Conservation (phyloP, 2,888 invertebrate genomes). For the Drosophila hamatofila region DNA sequence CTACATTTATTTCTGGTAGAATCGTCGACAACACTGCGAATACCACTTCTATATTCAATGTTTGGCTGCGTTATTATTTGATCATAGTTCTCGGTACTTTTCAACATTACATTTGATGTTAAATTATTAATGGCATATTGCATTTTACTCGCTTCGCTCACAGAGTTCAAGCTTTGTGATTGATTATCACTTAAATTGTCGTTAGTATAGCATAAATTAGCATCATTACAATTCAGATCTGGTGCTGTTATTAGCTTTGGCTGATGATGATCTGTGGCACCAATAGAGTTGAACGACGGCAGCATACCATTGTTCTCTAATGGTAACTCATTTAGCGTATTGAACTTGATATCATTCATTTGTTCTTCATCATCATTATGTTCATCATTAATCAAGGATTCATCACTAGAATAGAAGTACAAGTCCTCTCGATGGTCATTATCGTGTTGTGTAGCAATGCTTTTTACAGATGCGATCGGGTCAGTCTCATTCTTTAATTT, state of each 20-base stretch:
- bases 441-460: conserved; percentile 5
- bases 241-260: conserved; percentile 12
- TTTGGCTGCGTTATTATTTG: conserved; percentile 17
- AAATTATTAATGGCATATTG: conserved; percentile 18
- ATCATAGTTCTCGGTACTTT: conserved; percentile 10
- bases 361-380: conserved; percentile 7
- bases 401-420: conserved; percentile 31
- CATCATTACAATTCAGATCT: conserved; percentile 68
- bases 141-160: conserved; percentile 31
- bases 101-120: conserved; percentile 14
- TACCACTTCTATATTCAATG: conserved; percentile 77
- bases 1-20: conserved; percentile 54
- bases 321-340: conserved; percentile 44
- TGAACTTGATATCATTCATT: conserved; percentile 7
- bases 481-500: conserved; percentile 60
- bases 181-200: conserved; percentile 62
- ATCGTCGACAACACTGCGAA: conserved; percentile 68
- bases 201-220: conserved; percentile 67
- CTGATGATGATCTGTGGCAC: conserved; percentile 23
- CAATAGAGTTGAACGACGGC: conserved; percentile 81
- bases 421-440: conserved; percentile 23
- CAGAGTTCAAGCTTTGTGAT: conserved; percentile 41
- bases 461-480: conserved; percentile 8
- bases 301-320: conserved; percentile 77
- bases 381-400: conserved; percentile 16